Evolutionary conservation across 1,140 invertebrate genomes (phyloP), one percentile per base, ranked within the genome.

Genomic region (Cotesia glomerata): DNA sequence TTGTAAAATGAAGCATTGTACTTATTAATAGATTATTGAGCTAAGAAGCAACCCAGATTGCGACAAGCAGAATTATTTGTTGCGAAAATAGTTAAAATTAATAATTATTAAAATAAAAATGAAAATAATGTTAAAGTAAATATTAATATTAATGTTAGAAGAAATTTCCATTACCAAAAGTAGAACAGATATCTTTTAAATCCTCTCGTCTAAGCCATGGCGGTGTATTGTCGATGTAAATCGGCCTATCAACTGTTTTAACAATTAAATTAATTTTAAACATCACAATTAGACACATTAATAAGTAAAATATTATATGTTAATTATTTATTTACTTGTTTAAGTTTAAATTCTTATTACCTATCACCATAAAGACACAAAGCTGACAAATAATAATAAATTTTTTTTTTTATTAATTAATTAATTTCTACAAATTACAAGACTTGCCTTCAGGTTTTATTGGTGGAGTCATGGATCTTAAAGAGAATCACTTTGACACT

Each of bases 391-490:
- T 1, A 45, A 9, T 45, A 45, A 45, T 45, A 45, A 45, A 9
- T 11, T 9, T 9, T 45, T 11, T 45, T 45, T 11, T 45, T 45
- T 8, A 76, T 45, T 11, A 67, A 3, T 51, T 45, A 13, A 26
- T 26, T 26, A 1, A 26, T 26, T 26, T 26, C 26, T 26, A 26
- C 26, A 26, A 76, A 54, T 56, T 70, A 32, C 71, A 65, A 59
- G 71, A 80, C 79, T 80, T 80, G 71, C 81, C 78, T 74, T 77
- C 73, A 4, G 62, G 35, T 59, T 78, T 79, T 63, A 75, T 32
- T 51, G 77, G 36, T 34, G 79, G 76, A 78, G 62, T 78, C 81
- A 83, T 82, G 75, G 80, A 3, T 59, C 35, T 11, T 63, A 79
- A 36, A 63, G n/a, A 63, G 13, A 36, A 63, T 63, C 9, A 63